phyloP scores from a whole-genome alignment of 2,797 vertebrate species.

The Phrynocephalus forsythii region DNA sequence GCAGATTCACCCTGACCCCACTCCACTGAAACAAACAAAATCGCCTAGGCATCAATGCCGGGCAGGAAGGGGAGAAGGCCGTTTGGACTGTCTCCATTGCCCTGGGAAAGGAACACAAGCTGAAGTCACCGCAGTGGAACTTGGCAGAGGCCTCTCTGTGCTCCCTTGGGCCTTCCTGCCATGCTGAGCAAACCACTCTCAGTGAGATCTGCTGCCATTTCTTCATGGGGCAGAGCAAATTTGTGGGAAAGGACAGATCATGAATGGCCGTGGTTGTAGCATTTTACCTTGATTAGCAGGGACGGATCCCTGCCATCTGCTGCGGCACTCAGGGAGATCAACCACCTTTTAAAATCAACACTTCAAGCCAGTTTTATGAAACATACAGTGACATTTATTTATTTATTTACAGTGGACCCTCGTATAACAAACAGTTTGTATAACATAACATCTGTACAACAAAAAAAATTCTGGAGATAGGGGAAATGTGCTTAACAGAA shows the following conservation, averaged over 20 bases:
- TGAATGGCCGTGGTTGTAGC: conserved; percentile 2
- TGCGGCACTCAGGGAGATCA: neutral
- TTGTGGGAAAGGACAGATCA: neutral
- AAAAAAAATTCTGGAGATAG: too few species aligned
- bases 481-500: too few species aligned
- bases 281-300: conserved; percentile 10
- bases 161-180: conserved; percentile 40
- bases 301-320: neutral
- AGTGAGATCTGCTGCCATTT: conserved; percentile 1
- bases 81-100: neutral
- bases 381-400: neutral
- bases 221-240: conserved; percentile 9
- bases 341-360: conserved; percentile 39
- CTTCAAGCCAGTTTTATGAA: neutral
- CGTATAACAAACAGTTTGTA: too few species aligned
- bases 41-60: conserved; percentile 2
- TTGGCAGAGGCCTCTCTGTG: conserved; percentile 6
- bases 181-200: conserved; percentile 23
- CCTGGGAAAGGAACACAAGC: conserved; percentile 18
- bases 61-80: conserved; percentile 10
- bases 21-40: conserved; percentile 6
- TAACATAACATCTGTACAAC: too few species aligned
- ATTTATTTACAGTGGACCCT: too few species aligned
- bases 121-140: neutral
- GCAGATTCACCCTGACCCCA: conserved; percentile 1